Base-by-base conservation (phyloP, 2,888 invertebrate genomes). In the Dicycla oo region DNA sequence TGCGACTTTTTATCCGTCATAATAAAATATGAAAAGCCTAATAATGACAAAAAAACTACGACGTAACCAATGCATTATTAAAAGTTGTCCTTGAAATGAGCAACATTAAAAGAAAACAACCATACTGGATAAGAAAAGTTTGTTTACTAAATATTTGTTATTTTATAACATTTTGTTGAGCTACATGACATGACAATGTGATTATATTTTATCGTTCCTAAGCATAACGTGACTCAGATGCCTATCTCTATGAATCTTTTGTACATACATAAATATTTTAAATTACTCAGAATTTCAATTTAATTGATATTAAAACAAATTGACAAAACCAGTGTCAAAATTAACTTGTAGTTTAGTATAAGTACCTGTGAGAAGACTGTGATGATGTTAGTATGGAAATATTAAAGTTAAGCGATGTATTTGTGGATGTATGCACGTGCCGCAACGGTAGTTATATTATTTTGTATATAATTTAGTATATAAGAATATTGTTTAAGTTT, bases 281-380 rank as follows among this genome's bases (percentile, higher is more conserved):
- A 64, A 71, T 69, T 73, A 75, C 68, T 77, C 66, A 80, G 73
- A 86, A 86, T 84, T 86, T 85, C 75, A 83, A 85, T 80, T 23
- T 69, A 78, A 83, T 83, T 82, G 73, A 78, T 74, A 69, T 71
- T 72, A 64, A 58, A 73, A 69, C 66, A 82, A 78, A 83, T 75
- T 71, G 76, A 85, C 84, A 84, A 81, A 84, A 76, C 76, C 81
- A 82, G 89, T 91, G 89, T 90, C 88, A 89, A 90, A 87, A 83
- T 78, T 75, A 73, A 56, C 69, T 75, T 58, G 63, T 89, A 88
- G 87, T 83, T 88, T 92, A 91, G 88, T 82, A 76, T 92, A 93
- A 92, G 67, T 88, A 90, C 92, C 91, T 93, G 94, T 94, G 93
- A 94, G 94, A 95, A 95, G 95, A 95, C 95, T 96, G 95, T 95